Conservation (phyloP, 2,888 invertebrate genomes). For the Xestoiulus laeticollis region DNA sequence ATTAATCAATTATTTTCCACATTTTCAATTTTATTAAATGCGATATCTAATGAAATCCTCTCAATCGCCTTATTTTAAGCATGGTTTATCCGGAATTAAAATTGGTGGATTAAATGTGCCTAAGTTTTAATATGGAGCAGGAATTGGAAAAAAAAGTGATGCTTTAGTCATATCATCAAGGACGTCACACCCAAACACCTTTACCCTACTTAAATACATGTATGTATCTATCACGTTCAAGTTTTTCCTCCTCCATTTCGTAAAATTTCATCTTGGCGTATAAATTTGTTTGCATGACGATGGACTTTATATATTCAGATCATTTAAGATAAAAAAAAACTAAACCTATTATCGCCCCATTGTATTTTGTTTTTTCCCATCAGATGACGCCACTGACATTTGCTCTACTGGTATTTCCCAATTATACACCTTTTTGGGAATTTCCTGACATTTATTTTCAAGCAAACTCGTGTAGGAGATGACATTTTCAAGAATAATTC, state of each 20-base stretch:
- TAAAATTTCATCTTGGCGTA: slow-evolving; percentile 18
- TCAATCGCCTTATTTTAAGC: background rate
- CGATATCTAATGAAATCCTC: background rate
- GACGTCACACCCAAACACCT: slow-evolving; percentile 42
- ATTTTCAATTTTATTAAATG: background rate
- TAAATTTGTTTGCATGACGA: slow-evolving; percentile 24
- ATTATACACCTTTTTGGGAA: background rate
- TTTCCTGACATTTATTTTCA: slow-evolving; percentile 3
- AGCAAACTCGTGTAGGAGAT: background rate
- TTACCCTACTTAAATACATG: slow-evolving; percentile 4
- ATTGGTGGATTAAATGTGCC: background rate
- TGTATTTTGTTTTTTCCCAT: background rate
- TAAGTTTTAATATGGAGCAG: background rate
- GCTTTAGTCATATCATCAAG: slow-evolving; percentile 35
- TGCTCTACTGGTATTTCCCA: background rate
- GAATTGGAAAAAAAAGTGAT: background rate
- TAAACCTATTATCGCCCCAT: background rate
- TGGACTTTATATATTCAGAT: background rate
- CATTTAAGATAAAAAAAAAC: background rate
- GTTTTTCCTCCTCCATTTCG: background rate
- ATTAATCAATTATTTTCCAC: slow-evolving; percentile 5
- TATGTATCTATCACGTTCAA: background rate
- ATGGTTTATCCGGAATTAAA: background rate
- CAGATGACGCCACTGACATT: slow-evolving; percentile 13
- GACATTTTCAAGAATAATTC: background rate